Conservation (phyloP, 2,113 vertebrate genomes). For the Pituophis catenifer region DNA sequence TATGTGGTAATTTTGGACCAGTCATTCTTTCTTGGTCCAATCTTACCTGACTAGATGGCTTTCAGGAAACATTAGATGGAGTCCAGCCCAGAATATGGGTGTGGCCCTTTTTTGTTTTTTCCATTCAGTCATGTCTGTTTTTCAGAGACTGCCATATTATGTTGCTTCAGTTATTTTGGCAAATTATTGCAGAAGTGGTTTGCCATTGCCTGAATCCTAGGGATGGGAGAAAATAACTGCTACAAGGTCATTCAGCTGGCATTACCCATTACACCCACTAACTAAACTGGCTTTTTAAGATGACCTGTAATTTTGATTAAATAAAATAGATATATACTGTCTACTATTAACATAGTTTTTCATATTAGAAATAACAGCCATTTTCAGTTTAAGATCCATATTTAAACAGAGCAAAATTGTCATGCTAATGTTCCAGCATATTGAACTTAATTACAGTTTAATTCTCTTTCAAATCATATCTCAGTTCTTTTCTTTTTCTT, state of each 20-base stretch:
- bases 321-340: background rate
- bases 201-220: background rate
- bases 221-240: background rate
- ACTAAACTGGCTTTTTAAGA: background rate
- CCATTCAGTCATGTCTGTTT: background rate
- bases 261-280: background rate
- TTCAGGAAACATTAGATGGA: background rate
- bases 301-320: background rate
- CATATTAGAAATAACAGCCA: background rate
- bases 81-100: background rate
- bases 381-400: background rate
- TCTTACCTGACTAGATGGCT: background rate
- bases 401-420: background rate
- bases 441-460: background rate
- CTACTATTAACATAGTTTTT: background rate
- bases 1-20: background rate
- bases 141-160: background rate
- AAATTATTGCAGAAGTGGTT: background rate
- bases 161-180: background rate
- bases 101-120: background rate
- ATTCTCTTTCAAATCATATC: background rate
- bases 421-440: background rate
- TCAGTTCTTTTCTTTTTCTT: background rate
- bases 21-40: background rate
- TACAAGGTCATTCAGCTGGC: background rate